A percentile compares a stretch with the other conserved stretches of the same genome.
These are phyloP conservation scores for Reticulitermes speratus DNA, from an alignment of 1,140 invertebrate genomes.

Conservation along the genomic window DNA sequence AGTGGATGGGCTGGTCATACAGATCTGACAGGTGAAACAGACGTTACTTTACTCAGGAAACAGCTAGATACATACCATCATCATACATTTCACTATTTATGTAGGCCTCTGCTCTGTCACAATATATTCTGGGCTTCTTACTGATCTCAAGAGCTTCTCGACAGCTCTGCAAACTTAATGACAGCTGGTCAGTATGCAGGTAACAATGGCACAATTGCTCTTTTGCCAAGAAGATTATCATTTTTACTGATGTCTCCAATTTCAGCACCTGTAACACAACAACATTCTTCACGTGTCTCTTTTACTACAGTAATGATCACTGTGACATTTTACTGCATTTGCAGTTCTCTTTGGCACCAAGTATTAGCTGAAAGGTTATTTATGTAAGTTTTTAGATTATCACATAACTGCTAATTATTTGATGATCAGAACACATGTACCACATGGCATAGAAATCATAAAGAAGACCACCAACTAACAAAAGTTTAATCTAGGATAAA, in stretches of 20 bases:
- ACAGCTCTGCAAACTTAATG: constrained; percentile 71
- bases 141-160: constrained; percentile 75
- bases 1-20: too few relatives aligned
- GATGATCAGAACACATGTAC: too few relatives aligned
- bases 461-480: too few relatives aligned
- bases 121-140: constrained; percentile 76
- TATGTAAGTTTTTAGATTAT: not conserved
- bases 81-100: constrained; percentile 88
- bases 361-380: too few relatives aligned
- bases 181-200: constrained; percentile 64
- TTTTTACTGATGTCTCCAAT: constrained; percentile 66
- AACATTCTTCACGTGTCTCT: too few relatives aligned
- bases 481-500: too few relatives aligned
- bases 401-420: not conserved
- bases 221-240: constrained; percentile 73
- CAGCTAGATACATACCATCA: constrained; percentile 64
- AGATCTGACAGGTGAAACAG: too few relatives aligned
- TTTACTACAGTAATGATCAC: too few relatives aligned
- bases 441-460: too few relatives aligned
- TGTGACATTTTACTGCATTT: too few relatives aligned
- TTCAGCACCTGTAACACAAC: constrained; percentile 53
- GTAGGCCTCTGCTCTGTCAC: constrained; percentile 91
- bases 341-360: too few relatives aligned
- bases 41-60: too few relatives aligned
- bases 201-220: constrained; percentile 75